A percentile compares a stretch with the other conserved stretches of the same genome.
Conservation (phyloP, 2,888 invertebrate species). For the Nemurella pictetii region DNA sequence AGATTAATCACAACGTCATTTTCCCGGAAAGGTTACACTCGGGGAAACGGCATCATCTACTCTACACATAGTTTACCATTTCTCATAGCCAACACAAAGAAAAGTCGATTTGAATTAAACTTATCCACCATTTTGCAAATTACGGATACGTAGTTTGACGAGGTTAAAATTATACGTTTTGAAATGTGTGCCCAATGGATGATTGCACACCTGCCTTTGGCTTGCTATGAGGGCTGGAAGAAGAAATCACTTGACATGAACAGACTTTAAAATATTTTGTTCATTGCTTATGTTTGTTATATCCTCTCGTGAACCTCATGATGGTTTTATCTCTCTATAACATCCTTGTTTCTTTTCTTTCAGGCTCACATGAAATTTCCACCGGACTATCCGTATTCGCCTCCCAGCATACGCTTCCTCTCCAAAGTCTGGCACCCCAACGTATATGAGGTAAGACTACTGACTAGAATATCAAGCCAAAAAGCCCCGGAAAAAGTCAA, state of each 20-base stretch:
- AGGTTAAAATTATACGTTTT: too few relatives aligned
- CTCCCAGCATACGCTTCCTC: conserved; percentile 95
- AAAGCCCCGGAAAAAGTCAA: too few relatives aligned
- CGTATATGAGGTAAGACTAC: conserved; percentile 98
- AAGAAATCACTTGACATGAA: not conserved
- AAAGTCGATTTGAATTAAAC: too few relatives aligned
- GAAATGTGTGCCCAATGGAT: too few relatives aligned
- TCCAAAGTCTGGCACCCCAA: conserved; percentile 99
- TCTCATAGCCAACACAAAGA: not conserved
- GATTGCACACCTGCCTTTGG: too few relatives aligned
- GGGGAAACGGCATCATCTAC: not conserved
- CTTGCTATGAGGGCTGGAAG: not conserved
- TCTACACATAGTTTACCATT: not conserved
- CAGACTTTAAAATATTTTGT: too few relatives aligned
- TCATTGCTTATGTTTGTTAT: not conserved
- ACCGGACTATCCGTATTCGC: conserved; percentile 97
- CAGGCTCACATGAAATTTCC: conserved; percentile 99
- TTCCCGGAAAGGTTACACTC: not conserved
- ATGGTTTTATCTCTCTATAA: not conserved
- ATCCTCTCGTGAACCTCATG: not conserved
- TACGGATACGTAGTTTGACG: too few relatives aligned
- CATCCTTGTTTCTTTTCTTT: conserved; percentile 53
- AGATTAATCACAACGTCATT: not conserved
- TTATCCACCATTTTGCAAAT: too few relatives aligned
- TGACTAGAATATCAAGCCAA: too few relatives aligned